Conservation (phyloP, 2,113 vertebrate genomes). For the Psittacara wagleri region DNA sequence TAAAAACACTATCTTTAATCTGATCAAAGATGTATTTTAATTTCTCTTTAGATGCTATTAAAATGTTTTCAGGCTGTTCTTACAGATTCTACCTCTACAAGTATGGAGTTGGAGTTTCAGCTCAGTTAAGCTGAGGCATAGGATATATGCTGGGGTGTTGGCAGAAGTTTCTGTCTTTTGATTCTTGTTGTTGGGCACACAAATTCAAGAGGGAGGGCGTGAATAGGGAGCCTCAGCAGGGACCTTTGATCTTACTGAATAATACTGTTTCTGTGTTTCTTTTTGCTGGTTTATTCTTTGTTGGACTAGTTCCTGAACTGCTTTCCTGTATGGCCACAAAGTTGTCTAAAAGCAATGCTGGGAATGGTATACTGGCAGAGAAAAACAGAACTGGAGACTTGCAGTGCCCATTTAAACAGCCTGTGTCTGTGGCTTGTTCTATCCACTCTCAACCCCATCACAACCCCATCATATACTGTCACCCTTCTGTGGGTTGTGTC, state of each 20-base stretch:
- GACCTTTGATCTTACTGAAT: background rate
- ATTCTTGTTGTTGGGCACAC: background rate
- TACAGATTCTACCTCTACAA: background rate
- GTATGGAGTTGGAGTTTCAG: background rate
- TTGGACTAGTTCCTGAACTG: background rate
- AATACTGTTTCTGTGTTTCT: background rate
- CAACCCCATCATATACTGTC: background rate
- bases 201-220: background rate
- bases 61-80: background rate
- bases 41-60: background rate
- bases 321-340: background rate
- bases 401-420: background rate
- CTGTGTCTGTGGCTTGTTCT: background rate
- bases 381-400: background rate
- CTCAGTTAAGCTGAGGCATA: background rate
- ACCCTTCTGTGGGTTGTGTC: background rate
- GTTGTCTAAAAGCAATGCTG: background rate
- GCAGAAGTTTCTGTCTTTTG: background rate
- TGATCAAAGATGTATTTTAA: background rate
- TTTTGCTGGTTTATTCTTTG: background rate
- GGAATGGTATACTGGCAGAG: background rate
- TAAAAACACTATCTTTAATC: background rate
- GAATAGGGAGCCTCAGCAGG: background rate
- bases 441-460: background rate
- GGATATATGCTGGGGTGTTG: background rate